Conservation (phyloP, 2,888 invertebrate species). For the Dasysyrphus tricinctus region DNA sequence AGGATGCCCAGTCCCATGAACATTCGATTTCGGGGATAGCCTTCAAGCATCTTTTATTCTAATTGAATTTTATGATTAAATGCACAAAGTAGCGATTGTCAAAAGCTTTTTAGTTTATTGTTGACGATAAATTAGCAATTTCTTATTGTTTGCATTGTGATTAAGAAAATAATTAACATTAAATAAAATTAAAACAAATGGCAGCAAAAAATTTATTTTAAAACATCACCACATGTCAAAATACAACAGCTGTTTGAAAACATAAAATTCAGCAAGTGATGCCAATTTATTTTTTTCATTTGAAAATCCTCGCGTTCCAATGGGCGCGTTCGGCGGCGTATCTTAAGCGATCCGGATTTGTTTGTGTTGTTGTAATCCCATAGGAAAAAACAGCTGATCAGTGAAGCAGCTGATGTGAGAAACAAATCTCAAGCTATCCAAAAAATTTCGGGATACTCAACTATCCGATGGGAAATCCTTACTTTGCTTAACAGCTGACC, state of each 20-base stretch:
- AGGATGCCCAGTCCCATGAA: conserved; percentile 89
- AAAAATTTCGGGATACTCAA: no score
- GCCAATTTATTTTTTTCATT: not conserved
- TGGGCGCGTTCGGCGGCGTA: no score
- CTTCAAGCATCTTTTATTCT: conserved; percentile 88
- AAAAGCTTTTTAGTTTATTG: not conserved
- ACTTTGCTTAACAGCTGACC: no score
- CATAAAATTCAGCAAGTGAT: conserved; percentile 25
- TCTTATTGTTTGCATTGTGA: conserved; percentile 7
- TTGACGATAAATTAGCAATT: not conserved
- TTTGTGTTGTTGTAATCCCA: no score
- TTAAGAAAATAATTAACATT: conserved; percentile 8
- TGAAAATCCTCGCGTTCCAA: no score
- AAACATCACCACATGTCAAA: conserved; percentile 45
- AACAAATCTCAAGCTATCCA: no score
- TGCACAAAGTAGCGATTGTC: not conserved
- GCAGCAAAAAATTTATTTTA: conserved; percentile 10
- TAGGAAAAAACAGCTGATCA: no score
- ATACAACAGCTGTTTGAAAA: conserved; percentile 31
- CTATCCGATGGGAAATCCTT: no score
- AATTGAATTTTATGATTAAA: not conserved
- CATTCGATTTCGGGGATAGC: conserved; percentile 93
- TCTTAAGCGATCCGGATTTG: no score
- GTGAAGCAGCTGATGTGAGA: no score
- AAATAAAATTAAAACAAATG: conserved; percentile 32